Evolutionary conservation across 2,888 invertebrate species (phyloP).

Genomic region (Acholoe squamosa): DNA sequence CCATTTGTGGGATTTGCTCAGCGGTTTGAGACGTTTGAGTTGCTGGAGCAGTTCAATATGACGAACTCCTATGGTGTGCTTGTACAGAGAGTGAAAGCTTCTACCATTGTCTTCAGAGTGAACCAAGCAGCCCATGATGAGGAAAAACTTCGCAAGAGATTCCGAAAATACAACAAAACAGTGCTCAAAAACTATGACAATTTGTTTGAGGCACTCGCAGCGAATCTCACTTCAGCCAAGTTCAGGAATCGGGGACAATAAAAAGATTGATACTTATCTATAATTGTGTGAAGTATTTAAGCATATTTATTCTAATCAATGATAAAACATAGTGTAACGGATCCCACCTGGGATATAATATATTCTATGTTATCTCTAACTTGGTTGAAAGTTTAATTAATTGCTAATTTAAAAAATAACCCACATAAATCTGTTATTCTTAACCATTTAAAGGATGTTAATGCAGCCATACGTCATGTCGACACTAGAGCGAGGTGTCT

Average conservation of each 20-base stretch:
- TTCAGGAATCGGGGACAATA: background rate
- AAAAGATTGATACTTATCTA: no score
- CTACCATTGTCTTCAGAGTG: background rate
- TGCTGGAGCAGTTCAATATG: background rate
- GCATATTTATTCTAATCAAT: no score
- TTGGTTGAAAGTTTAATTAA: no score
- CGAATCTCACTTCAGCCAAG: background rate
- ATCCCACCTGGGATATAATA: no score
- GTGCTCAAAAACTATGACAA: background rate
- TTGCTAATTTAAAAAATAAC: no score
- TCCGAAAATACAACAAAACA: background rate
- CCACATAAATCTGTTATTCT: no score
- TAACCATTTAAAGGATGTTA: no score
- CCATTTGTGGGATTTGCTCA: constrained; percentile 14
- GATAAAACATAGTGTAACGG: no score
- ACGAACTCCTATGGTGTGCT: background rate
- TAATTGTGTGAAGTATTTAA: no score
- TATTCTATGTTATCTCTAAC: no score
- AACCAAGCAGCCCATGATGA: background rate
- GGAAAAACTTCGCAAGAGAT: background rate
- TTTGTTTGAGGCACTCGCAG: background rate
- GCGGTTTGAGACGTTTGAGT: background rate
- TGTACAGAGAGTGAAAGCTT: background rate
- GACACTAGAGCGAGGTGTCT: no score
- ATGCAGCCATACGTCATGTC: no score